Evolutionary conservation across 2,113 vertebrate species (phyloP).

Genomic region (Anarhynchus alexandrinus): DNA sequence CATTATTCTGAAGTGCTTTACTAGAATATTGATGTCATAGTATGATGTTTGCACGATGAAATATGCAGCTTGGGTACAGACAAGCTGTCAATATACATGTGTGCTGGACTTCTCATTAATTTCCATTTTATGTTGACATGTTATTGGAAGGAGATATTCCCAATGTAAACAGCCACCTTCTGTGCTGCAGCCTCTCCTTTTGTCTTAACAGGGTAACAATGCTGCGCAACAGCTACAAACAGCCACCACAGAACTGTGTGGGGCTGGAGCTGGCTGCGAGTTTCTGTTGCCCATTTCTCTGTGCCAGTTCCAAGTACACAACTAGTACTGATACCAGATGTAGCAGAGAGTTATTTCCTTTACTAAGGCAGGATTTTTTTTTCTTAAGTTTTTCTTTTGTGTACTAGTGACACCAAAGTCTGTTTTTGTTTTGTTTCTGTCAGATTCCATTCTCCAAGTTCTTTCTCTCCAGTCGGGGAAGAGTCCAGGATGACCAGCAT

Average conservation of each 20-base stretch:
- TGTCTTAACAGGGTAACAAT: not conserved
- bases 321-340: not conserved
- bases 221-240: fast-evolving
- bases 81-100: fast-evolving
- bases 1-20: not conserved
- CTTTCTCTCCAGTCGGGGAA: slow-evolving; percentile 87
- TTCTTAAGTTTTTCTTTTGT: not conserved
- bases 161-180: fast-evolving
- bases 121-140: not conserved
- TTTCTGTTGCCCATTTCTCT: not conserved
- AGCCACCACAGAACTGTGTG: not conserved
- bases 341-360: not conserved
- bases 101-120: not conserved
- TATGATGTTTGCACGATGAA: not conserved
- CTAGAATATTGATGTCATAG: not conserved
- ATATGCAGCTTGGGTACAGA: not conserved
- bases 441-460: slow-evolving; percentile 98
- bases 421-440: not conserved
- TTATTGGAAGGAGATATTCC: not conserved
- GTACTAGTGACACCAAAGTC: not conserved
- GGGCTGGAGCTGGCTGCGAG: not conserved
- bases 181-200: not conserved
- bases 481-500: slow-evolving; percentile 87
- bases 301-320: not conserved
- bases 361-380: not conserved